A percentile compares a stretch with the other conserved stretches of the same genome.
phyloP scores from a whole-genome alignment of 2,888 invertebrate genomes.

The Unio delphinus region DNA sequence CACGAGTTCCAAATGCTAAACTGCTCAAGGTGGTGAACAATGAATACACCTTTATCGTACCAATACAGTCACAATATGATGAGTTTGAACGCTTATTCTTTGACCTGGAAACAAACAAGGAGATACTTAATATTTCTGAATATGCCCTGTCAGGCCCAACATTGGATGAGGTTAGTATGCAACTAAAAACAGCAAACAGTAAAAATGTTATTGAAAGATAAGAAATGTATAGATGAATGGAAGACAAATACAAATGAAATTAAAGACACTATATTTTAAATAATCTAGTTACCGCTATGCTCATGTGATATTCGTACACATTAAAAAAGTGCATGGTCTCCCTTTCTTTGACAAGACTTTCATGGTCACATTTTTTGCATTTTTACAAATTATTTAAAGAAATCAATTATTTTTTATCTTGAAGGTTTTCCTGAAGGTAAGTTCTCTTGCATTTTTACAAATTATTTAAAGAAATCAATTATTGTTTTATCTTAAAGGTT shows the following conservation, averaged over 20 bases:
- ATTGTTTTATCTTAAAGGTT: constrained; percentile 41
- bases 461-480: background rate
- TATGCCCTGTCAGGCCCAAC: constrained; percentile 76
- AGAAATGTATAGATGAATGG: background rate
- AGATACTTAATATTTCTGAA: constrained; percentile 69
- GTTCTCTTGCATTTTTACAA: constrained; percentile 32
- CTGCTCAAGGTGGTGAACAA: constrained; percentile 73
- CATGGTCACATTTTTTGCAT: background rate
- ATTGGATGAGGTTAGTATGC: constrained; percentile 74
- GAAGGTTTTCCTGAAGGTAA: constrained; percentile 64
- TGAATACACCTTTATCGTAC: constrained; percentile 72
- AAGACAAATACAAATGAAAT: background rate
- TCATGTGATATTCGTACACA: background rate
- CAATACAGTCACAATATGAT: constrained; percentile 34
- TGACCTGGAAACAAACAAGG: constrained; percentile 70
- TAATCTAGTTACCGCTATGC: background rate
- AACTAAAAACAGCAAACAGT: background rate
- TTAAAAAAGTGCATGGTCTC: background rate
- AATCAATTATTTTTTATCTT: constrained; percentile 3
- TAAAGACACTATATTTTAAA: background rate
- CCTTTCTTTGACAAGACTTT: background rate
- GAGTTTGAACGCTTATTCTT: constrained; percentile 42
- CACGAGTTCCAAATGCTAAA: constrained; percentile 68
- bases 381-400: background rate
- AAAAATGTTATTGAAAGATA: background rate